A percentile compares a stretch with the other conserved stretches of the same genome.
Evolutionary conservation across 2,797 vertebrate species (phyloP).

Genomic region (Sebastiscus tertius): DNA sequence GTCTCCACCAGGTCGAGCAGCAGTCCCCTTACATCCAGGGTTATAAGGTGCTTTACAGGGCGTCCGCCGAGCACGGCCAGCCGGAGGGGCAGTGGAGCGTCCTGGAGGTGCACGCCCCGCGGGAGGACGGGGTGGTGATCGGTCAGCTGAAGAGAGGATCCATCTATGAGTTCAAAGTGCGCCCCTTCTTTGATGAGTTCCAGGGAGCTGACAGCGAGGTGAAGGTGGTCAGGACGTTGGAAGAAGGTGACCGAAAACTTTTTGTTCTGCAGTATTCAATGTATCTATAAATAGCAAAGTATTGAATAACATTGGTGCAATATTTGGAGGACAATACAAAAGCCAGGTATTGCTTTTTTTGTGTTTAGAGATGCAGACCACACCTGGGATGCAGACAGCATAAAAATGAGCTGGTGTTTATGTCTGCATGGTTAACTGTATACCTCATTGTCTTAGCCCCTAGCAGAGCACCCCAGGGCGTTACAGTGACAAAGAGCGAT

Average conservation of each 20-base stretch:
- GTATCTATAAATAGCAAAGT: background rate
- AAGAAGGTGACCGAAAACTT: slow-evolving; percentile 88
- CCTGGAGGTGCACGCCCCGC: slow-evolving; percentile 89
- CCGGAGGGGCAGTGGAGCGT: slow-evolving; percentile 91
- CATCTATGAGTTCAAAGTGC: slow-evolving; percentile 97
- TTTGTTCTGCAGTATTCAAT: background rate
- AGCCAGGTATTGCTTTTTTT: background rate
- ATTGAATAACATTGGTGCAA: background rate
- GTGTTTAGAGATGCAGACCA: background rate
- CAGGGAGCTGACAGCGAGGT: slow-evolving; percentile 98
- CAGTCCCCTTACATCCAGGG: slow-evolving; percentile 97
- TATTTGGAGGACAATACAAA: background rate
- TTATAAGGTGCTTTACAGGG: slow-evolving; percentile 94
- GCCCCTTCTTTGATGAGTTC: slow-evolving; percentile 98
- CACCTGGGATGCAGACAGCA: background rate
- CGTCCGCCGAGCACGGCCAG: slow-evolving; percentile 79
- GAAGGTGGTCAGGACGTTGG: slow-evolving; percentile 93
- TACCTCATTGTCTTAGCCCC: slow-evolving; percentile 83
- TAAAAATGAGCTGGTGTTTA: background rate
- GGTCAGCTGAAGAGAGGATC: slow-evolving; percentile 92
- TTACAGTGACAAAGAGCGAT: slow-evolving; percentile 92
- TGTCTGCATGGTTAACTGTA: slow-evolving; percentile 25
- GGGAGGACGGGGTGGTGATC: slow-evolving; percentile 90
- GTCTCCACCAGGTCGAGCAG: slow-evolving; percentile 89
- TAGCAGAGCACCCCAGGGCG: slow-evolving; percentile 90